phyloP scores from a whole-genome alignment of 2,113 vertebrate genomes.

The Clinocottus analis region DNA sequence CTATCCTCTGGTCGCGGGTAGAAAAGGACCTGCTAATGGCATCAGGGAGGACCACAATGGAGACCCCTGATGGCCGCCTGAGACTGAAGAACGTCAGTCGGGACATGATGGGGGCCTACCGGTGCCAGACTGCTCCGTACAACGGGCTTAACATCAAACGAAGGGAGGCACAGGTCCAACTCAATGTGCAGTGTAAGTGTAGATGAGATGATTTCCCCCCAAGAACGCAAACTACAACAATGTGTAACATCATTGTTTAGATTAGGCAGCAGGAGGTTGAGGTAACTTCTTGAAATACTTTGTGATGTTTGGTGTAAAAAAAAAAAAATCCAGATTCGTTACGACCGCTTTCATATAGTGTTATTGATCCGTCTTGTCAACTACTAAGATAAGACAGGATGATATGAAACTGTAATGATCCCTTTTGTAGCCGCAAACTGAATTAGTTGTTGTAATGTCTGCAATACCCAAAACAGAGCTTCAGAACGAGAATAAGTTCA shows the following conservation, averaged over 20 bases:
- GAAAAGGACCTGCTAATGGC: conserved; percentile 94
- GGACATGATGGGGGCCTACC: conserved; percentile 93
- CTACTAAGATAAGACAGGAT: neutral
- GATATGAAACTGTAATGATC: conserved; percentile 29
- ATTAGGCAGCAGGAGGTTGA: neutral
- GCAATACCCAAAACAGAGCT: conserved; percentile 1
- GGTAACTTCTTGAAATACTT: neutral
- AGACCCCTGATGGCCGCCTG: conserved; percentile 91
- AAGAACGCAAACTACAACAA: neutral
- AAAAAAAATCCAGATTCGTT: neutral
- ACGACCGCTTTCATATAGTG: neutral
- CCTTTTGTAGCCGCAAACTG: neutral
- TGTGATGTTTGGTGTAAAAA: neutral
- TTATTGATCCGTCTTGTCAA: neutral
- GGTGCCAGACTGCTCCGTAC: conserved; percentile 96
- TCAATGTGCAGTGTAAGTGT: conserved; percentile 96
- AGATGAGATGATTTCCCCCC: neutral
- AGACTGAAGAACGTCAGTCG: conserved; percentile 88
- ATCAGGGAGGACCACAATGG: conserved; percentile 83
- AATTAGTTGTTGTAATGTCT: neutral
- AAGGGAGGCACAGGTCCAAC: conserved; percentile 91
- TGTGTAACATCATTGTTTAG: neutral
- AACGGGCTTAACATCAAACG: conserved; percentile 97
- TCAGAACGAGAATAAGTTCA: neutral
- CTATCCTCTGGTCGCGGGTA: conserved; percentile 92